Conservation (phyloP, 1,140 invertebrate genomes). For the Gerris buenoi region DNA sequence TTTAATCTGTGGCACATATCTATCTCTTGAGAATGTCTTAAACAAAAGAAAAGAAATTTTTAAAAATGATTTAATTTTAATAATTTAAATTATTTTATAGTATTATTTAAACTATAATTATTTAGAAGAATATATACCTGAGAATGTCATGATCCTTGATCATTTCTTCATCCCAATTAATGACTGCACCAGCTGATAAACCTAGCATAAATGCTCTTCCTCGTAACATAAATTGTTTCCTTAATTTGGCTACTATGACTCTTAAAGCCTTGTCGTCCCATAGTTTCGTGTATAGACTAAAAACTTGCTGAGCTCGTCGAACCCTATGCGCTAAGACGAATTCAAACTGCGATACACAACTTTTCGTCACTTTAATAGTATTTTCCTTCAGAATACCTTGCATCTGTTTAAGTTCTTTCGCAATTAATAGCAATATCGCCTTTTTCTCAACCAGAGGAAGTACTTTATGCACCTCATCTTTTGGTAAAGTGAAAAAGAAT, state of each 20-base stretch:
- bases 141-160: slow-evolving; percentile 36
- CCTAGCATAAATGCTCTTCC: slow-evolving; percentile 14
- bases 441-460: not conserved
- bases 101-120: too few species aligned
- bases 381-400: slow-evolving; percentile 26
- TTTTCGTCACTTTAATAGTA: slow-evolving; percentile 32
- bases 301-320: slow-evolving; percentile 41
- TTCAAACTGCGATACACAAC: slow-evolving; percentile 44
- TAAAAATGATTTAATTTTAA: too few species aligned
- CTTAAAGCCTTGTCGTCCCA: slow-evolving; percentile 42
- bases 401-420: not conserved
- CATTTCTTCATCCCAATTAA: slow-evolving; percentile 38
- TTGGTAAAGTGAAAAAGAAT: not conserved
- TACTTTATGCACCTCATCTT: not conserved
- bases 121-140: slow-evolving; percentile 28
- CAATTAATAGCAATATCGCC: not conserved
- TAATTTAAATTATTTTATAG: too few species aligned
- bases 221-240: slow-evolving; percentile 31
- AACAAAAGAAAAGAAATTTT: too few species aligned
- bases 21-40: slow-evolving; percentile 2
- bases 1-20: slow-evolving; percentile 1
- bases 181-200: slow-evolving; percentile 30
- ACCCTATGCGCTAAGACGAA: slow-evolving; percentile 44
- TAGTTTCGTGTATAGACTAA: slow-evolving; percentile 41
- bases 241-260: slow-evolving; percentile 36